Conservation (phyloP, 2,888 invertebrate genomes). For the Noctua fimbriata region DNA sequence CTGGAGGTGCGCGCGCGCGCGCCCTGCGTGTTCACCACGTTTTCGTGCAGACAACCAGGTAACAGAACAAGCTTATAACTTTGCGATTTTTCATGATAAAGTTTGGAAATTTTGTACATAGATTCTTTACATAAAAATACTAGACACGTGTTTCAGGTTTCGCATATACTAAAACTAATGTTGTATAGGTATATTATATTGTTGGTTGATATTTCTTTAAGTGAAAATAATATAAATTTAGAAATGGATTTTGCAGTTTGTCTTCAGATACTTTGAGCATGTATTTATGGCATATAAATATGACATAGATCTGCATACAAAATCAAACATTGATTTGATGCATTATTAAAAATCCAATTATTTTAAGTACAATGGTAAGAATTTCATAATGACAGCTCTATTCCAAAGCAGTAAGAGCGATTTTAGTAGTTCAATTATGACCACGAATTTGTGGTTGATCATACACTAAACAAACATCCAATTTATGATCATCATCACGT, state of each 20-base stretch:
- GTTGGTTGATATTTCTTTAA: neutral
- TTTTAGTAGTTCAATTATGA: neutral
- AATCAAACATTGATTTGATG: conserved; percentile 11
- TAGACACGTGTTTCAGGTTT: too few species aligned
- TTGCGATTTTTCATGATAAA: too few species aligned
- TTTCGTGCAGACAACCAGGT: too few species aligned
- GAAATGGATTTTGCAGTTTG: neutral
- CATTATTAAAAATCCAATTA: neutral
- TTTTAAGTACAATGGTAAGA: neutral
- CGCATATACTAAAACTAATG: too few species aligned
- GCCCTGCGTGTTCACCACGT: too few species aligned
- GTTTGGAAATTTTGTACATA: too few species aligned
- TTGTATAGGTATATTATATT: too few species aligned
- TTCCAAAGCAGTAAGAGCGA: neutral
- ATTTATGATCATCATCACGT: neutral
- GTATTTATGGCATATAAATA: neutral
- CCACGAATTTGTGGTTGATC: neutral
- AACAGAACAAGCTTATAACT: too few species aligned
- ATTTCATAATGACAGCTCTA: neutral
- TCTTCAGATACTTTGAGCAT: neutral
- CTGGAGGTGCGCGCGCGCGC: too few species aligned
- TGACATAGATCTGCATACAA: neutral
- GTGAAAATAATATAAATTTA: neutral
- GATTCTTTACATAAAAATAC: too few species aligned
- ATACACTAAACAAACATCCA: too few species aligned